Evolutionary conservation across 2,797 vertebrate species (phyloP).

Genomic region (Syndactyla subalaris): DNA sequence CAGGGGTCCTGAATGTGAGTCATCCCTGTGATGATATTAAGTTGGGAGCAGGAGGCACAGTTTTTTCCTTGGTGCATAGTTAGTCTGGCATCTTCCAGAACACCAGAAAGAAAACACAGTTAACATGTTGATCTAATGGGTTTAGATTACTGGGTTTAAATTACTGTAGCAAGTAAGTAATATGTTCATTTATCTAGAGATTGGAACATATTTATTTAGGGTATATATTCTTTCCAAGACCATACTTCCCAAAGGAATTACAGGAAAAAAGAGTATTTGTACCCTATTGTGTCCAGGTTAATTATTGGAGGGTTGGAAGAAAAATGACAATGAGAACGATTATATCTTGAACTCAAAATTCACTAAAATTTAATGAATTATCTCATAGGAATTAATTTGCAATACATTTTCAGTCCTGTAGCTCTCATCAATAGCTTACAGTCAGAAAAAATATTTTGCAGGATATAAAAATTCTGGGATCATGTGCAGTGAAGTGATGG

Average conservation of each 20-base stretch:
- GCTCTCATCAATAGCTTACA: not conserved
- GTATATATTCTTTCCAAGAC: not conserved
- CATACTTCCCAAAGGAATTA: not conserved
- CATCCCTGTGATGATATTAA: not conserved
- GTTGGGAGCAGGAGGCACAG: not conserved
- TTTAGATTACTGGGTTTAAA: not conserved
- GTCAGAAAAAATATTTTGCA: not conserved
- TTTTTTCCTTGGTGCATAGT: not conserved
- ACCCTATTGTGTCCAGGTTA: not conserved
- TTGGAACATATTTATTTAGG: not conserved
- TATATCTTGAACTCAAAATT: not conserved
- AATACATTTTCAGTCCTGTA: not conserved
- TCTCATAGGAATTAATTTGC: not conserved
- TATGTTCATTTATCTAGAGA: not conserved
- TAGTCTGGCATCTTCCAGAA: not conserved
- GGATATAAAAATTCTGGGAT: not conserved
- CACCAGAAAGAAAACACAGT: not conserved
- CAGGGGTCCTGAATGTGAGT: not conserved
- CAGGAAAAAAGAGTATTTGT: not conserved
- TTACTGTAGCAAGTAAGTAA: not conserved
- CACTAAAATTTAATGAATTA: not conserved
- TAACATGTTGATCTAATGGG: not conserved
- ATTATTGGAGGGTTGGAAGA: not conserved
- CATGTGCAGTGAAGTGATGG: fast-evolving
- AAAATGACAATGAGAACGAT: not conserved